Evolutionary conservation across 2,113 vertebrate species (phyloP).

Genomic region (Ameiurus melas): DNA sequence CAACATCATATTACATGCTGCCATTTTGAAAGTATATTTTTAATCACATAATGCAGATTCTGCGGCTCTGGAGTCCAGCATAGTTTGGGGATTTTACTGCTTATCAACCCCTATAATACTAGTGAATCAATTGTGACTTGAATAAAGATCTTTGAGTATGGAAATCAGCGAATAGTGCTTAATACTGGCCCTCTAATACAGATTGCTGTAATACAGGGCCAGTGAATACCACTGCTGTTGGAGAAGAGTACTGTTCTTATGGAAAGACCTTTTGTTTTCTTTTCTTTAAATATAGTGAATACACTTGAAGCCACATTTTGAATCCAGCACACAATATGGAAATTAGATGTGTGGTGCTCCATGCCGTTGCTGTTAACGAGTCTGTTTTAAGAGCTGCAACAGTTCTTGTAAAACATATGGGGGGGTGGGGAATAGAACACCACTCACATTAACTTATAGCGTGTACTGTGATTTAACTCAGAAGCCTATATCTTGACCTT

Average conservation of each 20-base stretch:
- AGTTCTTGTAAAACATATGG: conserved; percentile 30
- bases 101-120: not conserved
- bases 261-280: not conserved
- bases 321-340: not conserved
- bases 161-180: not conserved
- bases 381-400: conserved; percentile 14
- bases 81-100: not conserved
- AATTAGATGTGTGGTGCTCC: not conserved
- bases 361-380: not conserved
- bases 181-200: not conserved
- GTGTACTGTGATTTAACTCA: not conserved
- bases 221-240: not conserved
- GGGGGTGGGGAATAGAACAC: no score
- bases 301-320: not conserved
- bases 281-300: not conserved
- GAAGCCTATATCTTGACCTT: not conserved
- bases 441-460: not conserved
- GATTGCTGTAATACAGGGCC: not conserved
- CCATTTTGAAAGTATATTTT: not conserved
- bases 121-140: not conserved
- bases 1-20: not conserved
- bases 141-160: not conserved
- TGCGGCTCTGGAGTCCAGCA: not conserved
- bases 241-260: not conserved
- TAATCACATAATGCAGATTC: not conserved